Evolutionary conservation across 2,888 invertebrate genomes (phyloP), one percentile per base, ranked within the genome.

Genomic region (Cosmopolites sordidus): DNA sequence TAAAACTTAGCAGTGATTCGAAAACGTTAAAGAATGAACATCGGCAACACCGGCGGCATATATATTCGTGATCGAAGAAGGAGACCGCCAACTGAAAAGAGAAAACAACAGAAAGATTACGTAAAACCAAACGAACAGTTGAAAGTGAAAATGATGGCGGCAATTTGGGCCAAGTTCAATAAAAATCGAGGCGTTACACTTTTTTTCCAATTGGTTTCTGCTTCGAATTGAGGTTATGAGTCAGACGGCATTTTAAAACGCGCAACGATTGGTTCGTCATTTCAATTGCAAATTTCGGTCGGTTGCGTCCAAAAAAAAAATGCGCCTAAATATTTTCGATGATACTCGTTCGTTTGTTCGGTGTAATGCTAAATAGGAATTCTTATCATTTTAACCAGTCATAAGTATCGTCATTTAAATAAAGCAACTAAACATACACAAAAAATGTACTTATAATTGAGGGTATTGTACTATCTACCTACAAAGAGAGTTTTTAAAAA

Each of bases 161-260:
- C 39, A 64, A 66, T 69, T 66, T 64, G 64, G 71, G 71, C 69
- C 71, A 71, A 71, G 71, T 70, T 75, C 73, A 69, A 63, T 66
- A 63, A 64, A 66, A 59, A 50, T 46, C 60, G 51, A 41, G 45
- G 44, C 45, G 51, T 27, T 45, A 51, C 47, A 51, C 30, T 46
- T 51, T 51, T 50, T 51, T 46, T 51, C 33, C 41, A 46, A 42
- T 51, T 42, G 14, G 48, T 48, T 48, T 48, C 14, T 47, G 47
- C 41, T 18, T 48, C 41, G 42, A 48, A 48, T 48, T 48, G 42
- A 48, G 48, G 48, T 48, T 48, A 48, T 48, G 48, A 48, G 42
- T 41, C 42, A 48, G 48, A 29, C 51, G 27, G 49, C 49, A 49
- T 49, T 49, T 49, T 49, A 38, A 43, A 43, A 39, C 37, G 30